Conservation (phyloP, 2,113 vertebrate genomes). For the Laticauda colubrina region DNA sequence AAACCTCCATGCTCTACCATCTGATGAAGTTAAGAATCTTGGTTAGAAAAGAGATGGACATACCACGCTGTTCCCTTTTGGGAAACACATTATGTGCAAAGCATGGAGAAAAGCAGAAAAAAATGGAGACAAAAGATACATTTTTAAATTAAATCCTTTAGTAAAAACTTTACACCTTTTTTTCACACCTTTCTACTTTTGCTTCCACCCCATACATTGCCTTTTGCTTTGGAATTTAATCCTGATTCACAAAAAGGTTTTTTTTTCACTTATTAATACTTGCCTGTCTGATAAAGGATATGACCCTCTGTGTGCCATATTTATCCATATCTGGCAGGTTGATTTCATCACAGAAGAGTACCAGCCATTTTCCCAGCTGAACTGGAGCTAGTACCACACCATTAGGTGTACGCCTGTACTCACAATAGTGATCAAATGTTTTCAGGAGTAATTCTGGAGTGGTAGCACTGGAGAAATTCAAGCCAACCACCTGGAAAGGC, state of each 20-base stretch:
- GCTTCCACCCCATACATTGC: neutral
- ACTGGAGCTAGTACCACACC: conserved; percentile 96
- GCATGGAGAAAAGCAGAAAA: neutral
- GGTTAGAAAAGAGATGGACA: neutral
- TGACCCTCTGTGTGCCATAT: conserved; percentile 96
- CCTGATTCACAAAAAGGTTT: neutral
- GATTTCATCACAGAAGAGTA: conserved; percentile 97
- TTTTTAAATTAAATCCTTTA: neutral
- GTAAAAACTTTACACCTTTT: neutral
- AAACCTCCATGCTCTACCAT: conserved; percentile 99
- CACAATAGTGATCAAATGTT: conserved; percentile 99
- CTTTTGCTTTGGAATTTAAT: neutral
- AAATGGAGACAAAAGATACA: neutral
- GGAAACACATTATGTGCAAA: neutral
- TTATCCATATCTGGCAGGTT: conserved; percentile 99
- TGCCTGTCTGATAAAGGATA: conserved; percentile 98
- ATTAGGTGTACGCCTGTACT: conserved; percentile 93
- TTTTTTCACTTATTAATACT: neutral
- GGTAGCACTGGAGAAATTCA: conserved; percentile 98
- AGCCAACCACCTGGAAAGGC: conserved; percentile 86
- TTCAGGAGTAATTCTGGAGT: conserved; percentile 95
- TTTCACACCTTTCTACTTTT: neutral
- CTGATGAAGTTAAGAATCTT: conserved; percentile 57
- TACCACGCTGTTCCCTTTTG: neutral
- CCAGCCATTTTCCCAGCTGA: conserved; percentile 96